Evolutionary conservation across 2,797 vertebrate species (phyloP).

Genomic region (Chloroceryle amazona): DNA sequence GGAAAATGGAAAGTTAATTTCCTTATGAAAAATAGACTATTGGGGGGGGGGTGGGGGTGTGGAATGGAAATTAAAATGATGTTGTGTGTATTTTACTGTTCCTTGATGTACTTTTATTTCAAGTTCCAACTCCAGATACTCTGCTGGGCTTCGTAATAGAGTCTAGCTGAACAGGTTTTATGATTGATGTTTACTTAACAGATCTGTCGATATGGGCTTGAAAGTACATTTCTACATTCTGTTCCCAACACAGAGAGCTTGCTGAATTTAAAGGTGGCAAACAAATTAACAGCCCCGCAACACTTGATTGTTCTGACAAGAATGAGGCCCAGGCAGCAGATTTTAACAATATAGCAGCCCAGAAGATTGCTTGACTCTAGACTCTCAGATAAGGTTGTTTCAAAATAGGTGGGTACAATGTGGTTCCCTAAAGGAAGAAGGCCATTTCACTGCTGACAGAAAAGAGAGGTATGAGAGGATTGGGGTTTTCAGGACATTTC

Average conservation of each 20-base stretch:
- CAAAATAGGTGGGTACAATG: background rate
- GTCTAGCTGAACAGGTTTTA: background rate
- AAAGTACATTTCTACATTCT: background rate
- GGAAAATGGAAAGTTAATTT: background rate
- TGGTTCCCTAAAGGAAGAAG: background rate
- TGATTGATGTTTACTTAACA: constrained; percentile 18
- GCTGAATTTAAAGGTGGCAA: background rate
- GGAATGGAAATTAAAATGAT: background rate
- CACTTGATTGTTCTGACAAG: background rate
- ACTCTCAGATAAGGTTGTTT: background rate
- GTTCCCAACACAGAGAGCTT: background rate
- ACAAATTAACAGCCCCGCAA: background rate
- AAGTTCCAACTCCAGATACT: background rate
- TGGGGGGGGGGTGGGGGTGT: too few species aligned
- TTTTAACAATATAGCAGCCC: background rate
- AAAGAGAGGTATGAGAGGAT: background rate
- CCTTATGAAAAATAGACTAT: background rate
- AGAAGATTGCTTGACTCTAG: background rate
- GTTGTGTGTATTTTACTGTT: background rate
- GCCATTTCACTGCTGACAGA: background rate
- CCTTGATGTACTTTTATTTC: background rate
- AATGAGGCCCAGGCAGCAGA: background rate
- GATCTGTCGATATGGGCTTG: background rate
- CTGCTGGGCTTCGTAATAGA: background rate
- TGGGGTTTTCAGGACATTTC: background rate